Conservation (phyloP, 2,888 invertebrate genomes). For the Drosophila paucipuncta region DNA sequence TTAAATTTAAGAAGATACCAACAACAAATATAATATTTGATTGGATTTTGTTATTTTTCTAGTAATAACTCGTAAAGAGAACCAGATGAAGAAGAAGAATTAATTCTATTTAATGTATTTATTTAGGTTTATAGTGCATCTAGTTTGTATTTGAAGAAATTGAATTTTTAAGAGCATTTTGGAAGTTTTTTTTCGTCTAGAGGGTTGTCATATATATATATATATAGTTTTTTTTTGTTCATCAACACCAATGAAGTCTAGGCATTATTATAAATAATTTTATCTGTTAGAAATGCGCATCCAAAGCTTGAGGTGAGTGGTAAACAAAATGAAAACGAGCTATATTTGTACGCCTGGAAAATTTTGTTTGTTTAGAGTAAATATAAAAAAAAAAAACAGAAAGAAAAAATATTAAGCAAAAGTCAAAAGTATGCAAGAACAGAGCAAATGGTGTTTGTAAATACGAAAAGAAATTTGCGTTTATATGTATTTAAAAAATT, state of each 20-base stretch:
- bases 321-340: constrained; percentile 8
- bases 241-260: constrained; percentile 8
- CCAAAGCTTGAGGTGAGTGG: constrained; percentile 2
- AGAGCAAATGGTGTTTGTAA: constrained; percentile 36
- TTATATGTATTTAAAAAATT: constrained; percentile 57
- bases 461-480: constrained; percentile 49
- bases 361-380: constrained; percentile 13
- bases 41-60: constrained; percentile 15
- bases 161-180: constrained; percentile 33
- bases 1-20: constrained; percentile 16
- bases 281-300: constrained; percentile 24
- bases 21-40: constrained; percentile 11
- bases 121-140: constrained; percentile 34
- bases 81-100: background rate
- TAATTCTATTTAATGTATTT: constrained; percentile 30
- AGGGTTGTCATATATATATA: constrained; percentile 8
- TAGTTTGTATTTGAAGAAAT: constrained; percentile 14
- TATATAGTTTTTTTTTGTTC: constrained; percentile 4
- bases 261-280: constrained; percentile 5
- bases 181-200: constrained; percentile 30
- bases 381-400: constrained; percentile 4
- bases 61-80: constrained; percentile 1
- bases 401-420: constrained; percentile 4
- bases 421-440: constrained; percentile 8
- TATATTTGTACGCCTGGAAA: constrained; percentile 25